A percentile compares a stretch with the other conserved stretches of the same genome.
These are phyloP conservation scores for Colinus virginianus DNA, from an alignment of 2,113 vertebrate species.

Conservation along the genomic window DNA sequence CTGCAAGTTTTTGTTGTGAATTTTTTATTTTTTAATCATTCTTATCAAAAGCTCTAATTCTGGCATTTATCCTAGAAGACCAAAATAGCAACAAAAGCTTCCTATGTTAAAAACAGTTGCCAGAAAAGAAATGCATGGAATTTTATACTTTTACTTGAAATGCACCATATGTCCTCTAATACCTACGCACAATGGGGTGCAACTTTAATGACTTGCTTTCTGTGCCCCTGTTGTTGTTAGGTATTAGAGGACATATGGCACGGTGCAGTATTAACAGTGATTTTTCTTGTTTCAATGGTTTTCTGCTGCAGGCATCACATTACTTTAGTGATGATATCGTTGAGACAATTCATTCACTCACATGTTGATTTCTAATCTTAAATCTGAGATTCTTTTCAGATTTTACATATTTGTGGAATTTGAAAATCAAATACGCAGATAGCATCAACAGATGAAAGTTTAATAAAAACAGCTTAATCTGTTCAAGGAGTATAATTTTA, in stretches of 20 bases:
- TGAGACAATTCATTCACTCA: conserved; percentile 71
- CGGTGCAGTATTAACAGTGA: conserved; percentile 74
- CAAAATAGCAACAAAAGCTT: conserved; percentile 68
- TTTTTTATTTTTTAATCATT: background rate
- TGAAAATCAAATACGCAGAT: conserved; percentile 55
- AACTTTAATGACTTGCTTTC: conserved; percentile 81
- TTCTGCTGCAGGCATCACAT: conserved; percentile 75
- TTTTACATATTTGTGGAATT: conserved; percentile 55
- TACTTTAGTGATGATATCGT: conserved; percentile 67
- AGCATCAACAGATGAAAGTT: background rate
- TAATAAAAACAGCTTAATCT: background rate
- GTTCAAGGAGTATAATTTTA: background rate
- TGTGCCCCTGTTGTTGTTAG: conserved; percentile 79
- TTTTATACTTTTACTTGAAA: conserved; percentile 75
- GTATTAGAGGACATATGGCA: conserved; percentile 83
- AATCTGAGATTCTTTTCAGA: conserved; percentile 59
- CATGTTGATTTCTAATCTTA: conserved; percentile 68
- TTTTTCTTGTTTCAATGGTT: conserved; percentile 79
- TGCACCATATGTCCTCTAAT: conserved; percentile 78
- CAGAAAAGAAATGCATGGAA: conserved; percentile 71
- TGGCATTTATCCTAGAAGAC: conserved; percentile 65
- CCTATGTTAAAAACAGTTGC: conserved; percentile 54
- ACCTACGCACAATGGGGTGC: conserved; percentile 81
- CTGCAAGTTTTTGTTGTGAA: background rate
- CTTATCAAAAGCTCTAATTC: conserved; percentile 39